Percentiles rank a stretch among this genome's conserved stretches.
These are phyloP conservation scores for Byasa hedistus DNA, from an alignment of 2,888 invertebrate genomes.

Conservation along the genomic window DNA sequence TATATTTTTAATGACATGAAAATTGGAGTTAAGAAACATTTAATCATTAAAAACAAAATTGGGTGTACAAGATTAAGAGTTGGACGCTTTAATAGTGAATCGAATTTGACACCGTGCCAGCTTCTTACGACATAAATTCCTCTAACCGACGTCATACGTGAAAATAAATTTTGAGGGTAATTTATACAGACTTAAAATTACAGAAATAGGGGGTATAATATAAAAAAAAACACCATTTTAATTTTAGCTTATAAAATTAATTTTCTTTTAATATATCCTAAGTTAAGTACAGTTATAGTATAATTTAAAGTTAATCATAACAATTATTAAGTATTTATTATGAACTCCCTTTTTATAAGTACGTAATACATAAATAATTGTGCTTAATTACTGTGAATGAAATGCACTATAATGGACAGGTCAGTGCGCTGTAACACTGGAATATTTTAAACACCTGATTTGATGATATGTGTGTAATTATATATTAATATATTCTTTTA, in stretches of 20 bases:
- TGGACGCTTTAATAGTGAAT: constrained; percentile 9
- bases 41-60: not conserved
- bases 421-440: constrained; percentile 49
- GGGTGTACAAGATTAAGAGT: not conserved
- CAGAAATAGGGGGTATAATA: constrained; percentile 18
- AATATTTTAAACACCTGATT: constrained; percentile 43
- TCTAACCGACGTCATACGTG: constrained; percentile 34
- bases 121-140: constrained; percentile 47
- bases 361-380: constrained; percentile 68
- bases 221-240: constrained; percentile 45
- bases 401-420: constrained; percentile 76
- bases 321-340: constrained; percentile 75
- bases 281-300: constrained; percentile 72
- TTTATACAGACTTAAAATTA: not conserved
- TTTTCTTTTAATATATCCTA: constrained; percentile 73
- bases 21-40: not conserved
- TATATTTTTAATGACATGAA: not conserved
- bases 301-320: constrained; percentile 73
- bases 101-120: constrained; percentile 44
- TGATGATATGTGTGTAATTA: constrained; percentile 58
- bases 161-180: constrained; percentile 1
- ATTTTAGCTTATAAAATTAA: constrained; percentile 72
- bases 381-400: constrained; percentile 75
- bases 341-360: constrained; percentile 61
- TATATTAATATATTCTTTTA: constrained; percentile 43